Percentiles rank a stretch among this genome's conserved stretches.
Conservation (phyloP, 2,888 invertebrate genomes). For the Xanthia togata region DNA sequence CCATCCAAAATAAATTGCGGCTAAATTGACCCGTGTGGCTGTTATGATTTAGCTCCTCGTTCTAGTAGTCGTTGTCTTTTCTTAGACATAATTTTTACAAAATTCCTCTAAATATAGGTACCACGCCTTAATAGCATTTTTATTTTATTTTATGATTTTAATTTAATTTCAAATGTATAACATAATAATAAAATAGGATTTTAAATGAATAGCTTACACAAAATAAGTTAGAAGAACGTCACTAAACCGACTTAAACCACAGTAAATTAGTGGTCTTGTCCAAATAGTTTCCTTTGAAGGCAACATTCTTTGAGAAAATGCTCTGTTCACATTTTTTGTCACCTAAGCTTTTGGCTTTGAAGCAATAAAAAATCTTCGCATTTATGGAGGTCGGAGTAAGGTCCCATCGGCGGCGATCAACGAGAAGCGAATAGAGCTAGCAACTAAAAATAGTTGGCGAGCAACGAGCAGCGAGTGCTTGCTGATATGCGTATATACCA, state of each 20-base stretch:
- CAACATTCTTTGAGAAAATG: conserved; percentile 23
- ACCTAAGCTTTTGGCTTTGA: not conserved
- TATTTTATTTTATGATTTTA: no score
- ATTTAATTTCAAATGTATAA: no score
- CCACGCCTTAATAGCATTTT: not conserved
- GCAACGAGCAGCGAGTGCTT: not conserved
- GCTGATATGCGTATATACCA: not conserved
- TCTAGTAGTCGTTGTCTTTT: no score
- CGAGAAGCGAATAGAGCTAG: not conserved
- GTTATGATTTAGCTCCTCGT: no score
- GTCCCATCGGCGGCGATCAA: not conserved
- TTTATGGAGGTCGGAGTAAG: not conserved
- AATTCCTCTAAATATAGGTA: not conserved
- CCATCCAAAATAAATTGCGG: no score
- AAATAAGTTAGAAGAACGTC: not conserved
- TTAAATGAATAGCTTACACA: no score
- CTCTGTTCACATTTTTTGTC: conserved; percentile 22
- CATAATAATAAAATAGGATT: no score
- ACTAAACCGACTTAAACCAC: not conserved
- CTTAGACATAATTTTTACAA: no score
- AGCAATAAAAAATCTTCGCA: not conserved
- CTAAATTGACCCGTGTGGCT: no score
- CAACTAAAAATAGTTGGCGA: not conserved
- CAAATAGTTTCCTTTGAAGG: conserved; percentile 27
- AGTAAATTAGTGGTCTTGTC: conserved; percentile 16